Evolutionary conservation across 1,140 invertebrate genomes (phyloP), one percentile per base, ranked within the genome.

Genomic region (Laupala kohalensis): DNA sequence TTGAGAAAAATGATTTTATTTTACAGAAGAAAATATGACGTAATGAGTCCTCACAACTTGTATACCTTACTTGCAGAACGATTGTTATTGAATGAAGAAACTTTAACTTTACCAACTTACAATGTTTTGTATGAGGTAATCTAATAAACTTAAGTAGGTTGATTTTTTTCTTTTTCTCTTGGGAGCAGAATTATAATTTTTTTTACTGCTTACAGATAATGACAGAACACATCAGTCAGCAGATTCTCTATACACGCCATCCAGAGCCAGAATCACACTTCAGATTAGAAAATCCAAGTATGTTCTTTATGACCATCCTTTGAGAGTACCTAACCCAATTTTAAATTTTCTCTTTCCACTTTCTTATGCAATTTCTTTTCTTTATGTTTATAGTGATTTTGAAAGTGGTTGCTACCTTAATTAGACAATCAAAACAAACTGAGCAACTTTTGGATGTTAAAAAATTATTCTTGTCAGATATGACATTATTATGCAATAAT

Each of bases 21-120:
- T 83, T 83, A 62, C 80, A 96, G 94, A 83, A 86, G 97, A 74
- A 99, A 99, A 82, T 97, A 97, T 80, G 96, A 98, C 81, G 94
- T 97, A 15, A 97, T 99, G 95, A 95, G 93, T 76, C 95, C 96
- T 5, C 91, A 97, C 82, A 99, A 99, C 86, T 85, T 99, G 75
- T 99, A 99, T 83, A 97, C 96, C 23, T 80, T 99, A 73, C 84
- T 99, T 70, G 92, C 95, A 4, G 97, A 98, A 80, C 86, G 96
- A 73, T 84, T 99, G 71, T 85, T 97, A 73, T 81, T 96, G 6
- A 93, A 97, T 78, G 91, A 94, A 78, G 93, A 94, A 80, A 90
- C 90, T 23, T 85, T 99, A 24, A 90, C 94, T 24, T 83, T 98
- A 79, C 90, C 95, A 62, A 97, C 94, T 12, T 99, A 99, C 85